Percentiles rank a stretch among this genome's conserved stretches.
phyloP scores from a whole-genome alignment of 1,140 invertebrate genomes.

The Drosophila orosa region DNA sequence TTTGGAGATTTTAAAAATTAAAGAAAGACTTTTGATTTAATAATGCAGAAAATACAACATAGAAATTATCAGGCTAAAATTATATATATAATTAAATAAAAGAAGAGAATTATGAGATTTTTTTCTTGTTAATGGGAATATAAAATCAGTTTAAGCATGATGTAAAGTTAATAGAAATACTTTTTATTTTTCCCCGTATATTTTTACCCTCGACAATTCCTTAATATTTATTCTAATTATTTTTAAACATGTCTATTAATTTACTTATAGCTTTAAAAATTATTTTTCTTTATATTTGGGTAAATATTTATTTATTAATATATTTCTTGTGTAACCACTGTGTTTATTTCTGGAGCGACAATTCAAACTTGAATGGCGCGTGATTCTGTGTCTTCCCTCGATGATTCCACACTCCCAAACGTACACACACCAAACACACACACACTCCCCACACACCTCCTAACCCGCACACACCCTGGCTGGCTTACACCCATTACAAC shows the following conservation, averaged over 20 bases:
- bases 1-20: neutral
- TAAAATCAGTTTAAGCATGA: too few species aligned
- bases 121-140: neutral
- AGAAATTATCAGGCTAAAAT: too few species aligned
- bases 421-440: conserved; percentile 15
- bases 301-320: neutral
- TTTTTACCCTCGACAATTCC: neutral
- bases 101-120: neutral
- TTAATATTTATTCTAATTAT: neutral
- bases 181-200: neutral
- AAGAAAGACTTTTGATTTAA: neutral
- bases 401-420: conserved; percentile 31
- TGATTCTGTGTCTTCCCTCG: conserved; percentile 67
- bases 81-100: neutral
- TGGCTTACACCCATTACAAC: conserved; percentile 64
- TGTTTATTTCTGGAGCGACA: conserved; percentile 57
- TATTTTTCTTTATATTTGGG: neutral
- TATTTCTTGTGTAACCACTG: conserved; percentile 32
- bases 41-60: too few species aligned
- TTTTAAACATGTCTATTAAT: neutral
- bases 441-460: conserved; percentile 16
- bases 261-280: too few species aligned
- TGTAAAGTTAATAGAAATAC: neutral
- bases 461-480: conserved; percentile 21
- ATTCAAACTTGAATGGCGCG: conserved; percentile 76